Conservation (phyloP, 2,113 vertebrate species). For the Pan troglodytes region NHGRI_mPanTro3-v2.1_pri NC_086015.1:31588001-31588500, state of each 20-base stretch:
- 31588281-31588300: neutral
- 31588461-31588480: neutral
- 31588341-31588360: neutral
- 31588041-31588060: conserved; percentile 24
- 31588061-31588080: conserved; percentile 10
- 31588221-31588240: neutral
- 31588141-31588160: neutral
- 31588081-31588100: conserved; percentile 12
- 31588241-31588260: conserved; percentile 10
- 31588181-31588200: neutral
- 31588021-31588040: neutral
- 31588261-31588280: neutral
- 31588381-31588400: neutral
- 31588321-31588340: neutral
- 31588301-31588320: neutral
- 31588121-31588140: neutral
- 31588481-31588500: neutral
- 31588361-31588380: neutral
- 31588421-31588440: neutral
- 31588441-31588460: neutral
- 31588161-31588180: neutral
- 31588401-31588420: neutral
- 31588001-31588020: neutral
- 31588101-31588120: neutral
- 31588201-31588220: neutral